These are phyloP conservation scores for Eupithecia pulchellata DNA, from an alignment of 2,888 invertebrate genomes.

Conservation along the genomic window DNA sequence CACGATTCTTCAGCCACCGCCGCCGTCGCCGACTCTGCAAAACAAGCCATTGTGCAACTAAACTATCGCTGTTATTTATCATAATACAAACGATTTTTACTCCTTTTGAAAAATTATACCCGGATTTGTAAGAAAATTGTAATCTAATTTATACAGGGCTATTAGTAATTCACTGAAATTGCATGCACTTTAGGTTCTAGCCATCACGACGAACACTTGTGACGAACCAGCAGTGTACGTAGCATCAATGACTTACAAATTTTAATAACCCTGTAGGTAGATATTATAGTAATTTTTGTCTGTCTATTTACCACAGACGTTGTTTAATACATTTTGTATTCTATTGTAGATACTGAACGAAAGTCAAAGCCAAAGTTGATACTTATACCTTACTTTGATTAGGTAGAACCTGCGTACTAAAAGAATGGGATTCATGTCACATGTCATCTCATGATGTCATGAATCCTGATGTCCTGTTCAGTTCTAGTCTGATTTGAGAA, in stretches of 20 bases:
- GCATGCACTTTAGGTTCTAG: too few relatives aligned
- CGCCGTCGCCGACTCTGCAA: slow-evolving; percentile 3
- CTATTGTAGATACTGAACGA: background rate
- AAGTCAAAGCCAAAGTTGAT: background rate
- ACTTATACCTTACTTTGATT: background rate
- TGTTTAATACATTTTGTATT: background rate
- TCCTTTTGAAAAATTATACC: background rate
- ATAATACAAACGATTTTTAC: background rate
- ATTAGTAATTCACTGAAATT: too few relatives aligned
- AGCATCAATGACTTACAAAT: too few relatives aligned
- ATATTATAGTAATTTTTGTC: background rate
- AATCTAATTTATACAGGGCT: background rate
- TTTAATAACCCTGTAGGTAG: background rate
- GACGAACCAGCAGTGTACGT: too few relatives aligned
- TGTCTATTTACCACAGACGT: slow-evolving; percentile 8
- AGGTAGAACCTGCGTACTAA: background rate
- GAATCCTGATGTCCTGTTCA: background rate
- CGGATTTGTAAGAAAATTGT: background rate
- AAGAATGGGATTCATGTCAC: background rate
- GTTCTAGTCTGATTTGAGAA: background rate
- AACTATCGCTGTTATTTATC: background rate
- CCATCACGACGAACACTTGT: too few relatives aligned
- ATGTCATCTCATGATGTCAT: too few relatives aligned
- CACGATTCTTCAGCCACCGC: slow-evolving; percentile 21
- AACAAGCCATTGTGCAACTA: background rate